Base-by-base conservation (phyloP, 2,888 invertebrate genomes). In the Apodemia zela region DNA sequence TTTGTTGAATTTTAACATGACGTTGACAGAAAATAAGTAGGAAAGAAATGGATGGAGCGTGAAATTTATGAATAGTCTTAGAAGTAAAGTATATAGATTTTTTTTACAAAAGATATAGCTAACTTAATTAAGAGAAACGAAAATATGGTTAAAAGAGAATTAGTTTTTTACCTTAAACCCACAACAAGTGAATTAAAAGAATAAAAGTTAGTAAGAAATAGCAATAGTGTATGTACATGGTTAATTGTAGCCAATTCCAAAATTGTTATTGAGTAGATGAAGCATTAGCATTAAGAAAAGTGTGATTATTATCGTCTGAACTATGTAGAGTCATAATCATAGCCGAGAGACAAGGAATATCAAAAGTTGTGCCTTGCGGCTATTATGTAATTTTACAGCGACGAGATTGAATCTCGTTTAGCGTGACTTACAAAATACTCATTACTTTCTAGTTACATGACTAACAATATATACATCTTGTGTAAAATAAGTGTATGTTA, bases 241-340 rank as follows among this genome's bases (percentile, higher is more conserved):
- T 62, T 62, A 62, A 58, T 62, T 1, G 33, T 33, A 54, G 51
- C 51, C 21, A 21, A 54, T 25, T 25, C 25, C 15, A 51, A 47
- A 49, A 61, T 65, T 67, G 58, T 69, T 62, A 61, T 63, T 21
- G 18, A 47, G 33, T 62, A 62, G 62, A 62, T 62, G 62, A 69
- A 69, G 69, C 69, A 21, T 65, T 60, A 59, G 64, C 66, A 33
- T 61, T 64, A 70, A 65, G 64, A 65, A 61, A 42, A 63, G 51
- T 25, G 51, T 54, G 51, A 54, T 54, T 54, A 54, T 13, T 21
- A 13, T 42, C 5, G 6, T 54, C 18, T 54, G 21, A 54, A 54
- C 51, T 21, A 5, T 54, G 6, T 54, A 13, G 51, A 54, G 25
- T 54, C 13, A 54, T 54, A 54, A 54, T 54, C 51, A 51, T 54